Conservation (phyloP, 2,888 invertebrate species). For the Arctia plantaginis region DNA sequence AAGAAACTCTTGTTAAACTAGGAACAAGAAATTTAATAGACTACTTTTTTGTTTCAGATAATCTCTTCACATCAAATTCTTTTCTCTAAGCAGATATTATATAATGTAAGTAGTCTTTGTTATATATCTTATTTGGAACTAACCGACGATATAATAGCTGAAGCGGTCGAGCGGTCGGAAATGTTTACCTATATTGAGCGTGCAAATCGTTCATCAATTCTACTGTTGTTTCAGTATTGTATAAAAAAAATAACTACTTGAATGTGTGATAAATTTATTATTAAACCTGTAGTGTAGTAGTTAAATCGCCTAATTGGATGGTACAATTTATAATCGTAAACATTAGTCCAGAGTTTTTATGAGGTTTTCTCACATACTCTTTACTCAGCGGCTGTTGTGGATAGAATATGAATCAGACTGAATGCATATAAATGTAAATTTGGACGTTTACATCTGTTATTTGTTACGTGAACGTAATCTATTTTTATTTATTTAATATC, state of each 20-base stretch:
- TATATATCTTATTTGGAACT: background rate
- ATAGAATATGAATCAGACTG: background rate
- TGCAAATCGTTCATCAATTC: background rate
- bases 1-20: background rate
- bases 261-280: background rate
- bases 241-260: background rate
- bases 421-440: background rate
- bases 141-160: background rate
- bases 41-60: slow-evolving; percentile 8
- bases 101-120: slow-evolving; percentile 2
- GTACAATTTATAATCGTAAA: background rate
- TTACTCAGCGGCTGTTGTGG: background rate
- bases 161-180: background rate
- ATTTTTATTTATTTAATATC: background rate
- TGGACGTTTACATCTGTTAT: background rate
- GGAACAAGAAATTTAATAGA: background rate
- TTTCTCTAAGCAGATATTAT: background rate
- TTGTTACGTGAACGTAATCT: background rate
- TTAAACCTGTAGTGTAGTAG: background rate
- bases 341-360: background rate
- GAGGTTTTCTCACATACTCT: background rate
- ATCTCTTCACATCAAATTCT: background rate
- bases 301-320: background rate
- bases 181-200: background rate
- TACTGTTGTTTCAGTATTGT: background rate